These are phyloP conservation scores for Chironomus riparius DNA, from an alignment of 2,888 invertebrate genomes.

Conservation along the genomic window DNA sequence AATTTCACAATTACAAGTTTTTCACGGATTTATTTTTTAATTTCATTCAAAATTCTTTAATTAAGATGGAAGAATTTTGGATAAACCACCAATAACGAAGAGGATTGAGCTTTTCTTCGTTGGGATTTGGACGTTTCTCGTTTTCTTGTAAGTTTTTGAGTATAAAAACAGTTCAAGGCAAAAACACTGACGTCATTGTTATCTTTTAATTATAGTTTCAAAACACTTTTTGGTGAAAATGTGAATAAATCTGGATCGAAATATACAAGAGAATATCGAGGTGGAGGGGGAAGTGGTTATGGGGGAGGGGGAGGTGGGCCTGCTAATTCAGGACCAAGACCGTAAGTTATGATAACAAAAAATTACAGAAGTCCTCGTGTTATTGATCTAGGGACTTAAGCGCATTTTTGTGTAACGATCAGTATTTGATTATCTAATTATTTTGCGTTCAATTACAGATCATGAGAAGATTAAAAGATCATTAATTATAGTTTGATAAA, in stretches of 20 bases:
- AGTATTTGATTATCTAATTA: no score
- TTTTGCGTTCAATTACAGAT: no score
- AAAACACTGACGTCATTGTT: neutral
- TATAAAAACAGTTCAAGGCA: neutral
- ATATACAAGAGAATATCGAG: slow-evolving; percentile 4
- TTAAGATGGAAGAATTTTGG: slow-evolving; percentile 3
- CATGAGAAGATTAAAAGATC: no score
- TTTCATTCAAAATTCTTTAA: no score
- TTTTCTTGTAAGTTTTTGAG: slow-evolving; percentile 1
- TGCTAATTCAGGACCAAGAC: neutral
- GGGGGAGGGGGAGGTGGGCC: slow-evolving; percentile 5
- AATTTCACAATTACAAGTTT: neutral
- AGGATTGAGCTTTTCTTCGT: neutral
- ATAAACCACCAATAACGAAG: neutral
- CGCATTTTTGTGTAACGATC: no score
- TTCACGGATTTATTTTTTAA: neutral
- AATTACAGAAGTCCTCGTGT: no score
- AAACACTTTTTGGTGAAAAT: slow-evolving; percentile 19
- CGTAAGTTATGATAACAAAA: neutral
- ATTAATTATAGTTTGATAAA: no score
- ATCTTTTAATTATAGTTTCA: slow-evolving; percentile 14
- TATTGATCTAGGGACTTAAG: no score
- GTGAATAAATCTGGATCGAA: slow-evolving; percentile 3
- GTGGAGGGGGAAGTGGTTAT: slow-evolving; percentile 2
- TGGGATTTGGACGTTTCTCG: neutral